A percentile compares a stretch with the other conserved stretches of the same genome.
These are phyloP conservation scores for Drosophila bifasciata DNA, from an alignment of 1,140 invertebrate species.

Conservation along the genomic window DNA sequence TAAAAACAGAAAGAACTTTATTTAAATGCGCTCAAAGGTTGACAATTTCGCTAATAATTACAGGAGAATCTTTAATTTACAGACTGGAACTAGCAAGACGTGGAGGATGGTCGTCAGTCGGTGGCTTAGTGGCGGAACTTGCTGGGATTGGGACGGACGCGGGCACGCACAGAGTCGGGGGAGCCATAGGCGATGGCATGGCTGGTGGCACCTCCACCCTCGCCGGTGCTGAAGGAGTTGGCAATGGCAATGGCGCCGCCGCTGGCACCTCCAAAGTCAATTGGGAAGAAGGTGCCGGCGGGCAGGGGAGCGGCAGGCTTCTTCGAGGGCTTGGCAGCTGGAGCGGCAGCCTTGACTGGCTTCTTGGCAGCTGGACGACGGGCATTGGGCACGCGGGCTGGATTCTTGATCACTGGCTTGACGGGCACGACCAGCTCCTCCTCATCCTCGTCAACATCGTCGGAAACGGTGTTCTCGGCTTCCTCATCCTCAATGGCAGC, in stretches of 20 bases:
- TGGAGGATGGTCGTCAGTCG: slow-evolving; percentile 43
- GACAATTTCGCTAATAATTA: slow-evolving; percentile 73
- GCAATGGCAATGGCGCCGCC: slow-evolving; percentile 87
- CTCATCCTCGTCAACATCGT: slow-evolving; percentile 69
- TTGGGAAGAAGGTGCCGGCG: slow-evolving; percentile 87
- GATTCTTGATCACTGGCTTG: slow-evolving; percentile 53
- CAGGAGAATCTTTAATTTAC: slow-evolving; percentile 45
- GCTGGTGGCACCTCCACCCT: slow-evolving; percentile 88
- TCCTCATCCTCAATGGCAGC: slow-evolving; percentile 66
- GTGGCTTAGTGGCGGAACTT: slow-evolving; percentile 72
- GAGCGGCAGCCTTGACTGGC: slow-evolving; percentile 51
- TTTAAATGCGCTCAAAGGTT: slow-evolving; percentile 51
- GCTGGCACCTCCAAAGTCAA: slow-evolving; percentile 86
- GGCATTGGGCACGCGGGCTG: slow-evolving; percentile 65
- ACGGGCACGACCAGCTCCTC: slow-evolving; percentile 55
- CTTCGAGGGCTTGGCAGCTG: slow-evolving; percentile 53
- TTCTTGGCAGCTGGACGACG: slow-evolving; percentile 68
- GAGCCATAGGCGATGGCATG: slow-evolving; percentile 89
- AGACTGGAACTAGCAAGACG: slow-evolving; percentile 47
- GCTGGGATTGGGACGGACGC: slow-evolving; percentile 68
- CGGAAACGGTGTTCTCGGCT: slow-evolving; percentile 52
- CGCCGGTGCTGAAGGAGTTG: slow-evolving; percentile 88
- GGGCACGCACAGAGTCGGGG: slow-evolving; percentile 74
- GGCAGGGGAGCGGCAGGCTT: slow-evolving; percentile 65
- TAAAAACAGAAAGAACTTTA: slow-evolving; percentile 62